These are phyloP conservation scores for Sebastes kiyomatsui DNA, from an alignment of 2,797 vertebrate species.

Conservation along the genomic window DNA sequence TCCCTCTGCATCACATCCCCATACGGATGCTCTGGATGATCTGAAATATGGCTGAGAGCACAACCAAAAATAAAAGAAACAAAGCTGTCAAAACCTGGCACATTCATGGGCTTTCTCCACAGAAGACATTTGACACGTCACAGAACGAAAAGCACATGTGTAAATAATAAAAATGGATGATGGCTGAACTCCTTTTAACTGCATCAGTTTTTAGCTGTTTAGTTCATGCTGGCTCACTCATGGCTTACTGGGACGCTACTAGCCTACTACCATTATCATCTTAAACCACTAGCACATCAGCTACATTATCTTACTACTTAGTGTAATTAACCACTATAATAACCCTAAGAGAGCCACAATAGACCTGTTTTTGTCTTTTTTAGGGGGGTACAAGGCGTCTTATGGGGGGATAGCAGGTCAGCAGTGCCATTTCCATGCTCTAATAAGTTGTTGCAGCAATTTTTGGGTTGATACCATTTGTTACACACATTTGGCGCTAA, in stretches of 20 bases:
- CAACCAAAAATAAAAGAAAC: neutral
- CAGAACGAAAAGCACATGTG: neutral
- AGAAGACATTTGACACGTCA: neutral
- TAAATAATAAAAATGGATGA: neutral
- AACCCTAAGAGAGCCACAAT: too few relatives aligned
- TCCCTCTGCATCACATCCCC: constrained; percentile 81
- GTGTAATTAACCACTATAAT: neutral
- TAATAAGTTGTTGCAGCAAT: too few relatives aligned
- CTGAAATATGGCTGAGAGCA: constrained; percentile 83
- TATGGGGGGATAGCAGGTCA: too few relatives aligned
- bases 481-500: too few relatives aligned
- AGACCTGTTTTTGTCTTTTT: too few relatives aligned
- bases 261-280: neutral
- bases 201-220: neutral
- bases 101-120: neutral
- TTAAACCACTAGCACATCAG: neutral
- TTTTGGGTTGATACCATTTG: too few relatives aligned
- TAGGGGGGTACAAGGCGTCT: too few relatives aligned
- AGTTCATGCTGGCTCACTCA: neutral
- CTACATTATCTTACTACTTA: neutral
- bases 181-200: neutral
- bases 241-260: neutral
- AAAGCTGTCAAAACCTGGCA: neutral
- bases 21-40: constrained; percentile 87
- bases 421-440: too few relatives aligned